Conservation (phyloP, 2,113 vertebrate genomes). For the Ailuropoda melanoleuca region DNA sequence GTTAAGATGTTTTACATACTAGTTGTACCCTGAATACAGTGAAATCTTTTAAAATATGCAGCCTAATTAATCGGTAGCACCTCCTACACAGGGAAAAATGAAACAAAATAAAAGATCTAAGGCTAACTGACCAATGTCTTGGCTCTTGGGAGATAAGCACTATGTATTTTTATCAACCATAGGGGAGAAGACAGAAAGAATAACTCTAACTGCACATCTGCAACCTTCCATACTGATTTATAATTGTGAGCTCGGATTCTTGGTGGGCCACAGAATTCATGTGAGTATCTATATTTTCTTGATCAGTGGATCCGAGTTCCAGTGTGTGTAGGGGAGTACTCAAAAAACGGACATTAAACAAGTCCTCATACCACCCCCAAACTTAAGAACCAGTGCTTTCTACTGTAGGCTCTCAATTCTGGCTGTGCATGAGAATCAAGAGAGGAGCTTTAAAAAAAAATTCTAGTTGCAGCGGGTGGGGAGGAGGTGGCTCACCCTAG, state of each 20-base stretch:
- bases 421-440: neutral
- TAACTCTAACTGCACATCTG: neutral
- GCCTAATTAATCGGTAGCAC: neutral
- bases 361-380: neutral
- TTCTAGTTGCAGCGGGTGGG: neutral
- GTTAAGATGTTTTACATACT: neutral
- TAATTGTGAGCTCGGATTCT: neutral
- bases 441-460: neutral
- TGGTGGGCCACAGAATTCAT: neutral
- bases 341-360: neutral
- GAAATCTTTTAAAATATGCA: neutral
- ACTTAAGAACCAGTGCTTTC: neutral
- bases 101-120: neutral
- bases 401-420: neutral
- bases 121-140: neutral
- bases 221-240: neutral
- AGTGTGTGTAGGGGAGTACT: fast-evolving
- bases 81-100: neutral
- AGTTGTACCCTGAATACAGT: neutral
- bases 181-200: neutral
- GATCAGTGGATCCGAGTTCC: neutral
- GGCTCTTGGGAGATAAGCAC: neutral
- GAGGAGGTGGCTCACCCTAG: neutral
- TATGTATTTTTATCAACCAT: neutral
- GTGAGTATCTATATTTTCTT: neutral